Base-by-base conservation (phyloP, 2,113 vertebrate genomes). In the Tragelaphus strepsiceros region DNA sequence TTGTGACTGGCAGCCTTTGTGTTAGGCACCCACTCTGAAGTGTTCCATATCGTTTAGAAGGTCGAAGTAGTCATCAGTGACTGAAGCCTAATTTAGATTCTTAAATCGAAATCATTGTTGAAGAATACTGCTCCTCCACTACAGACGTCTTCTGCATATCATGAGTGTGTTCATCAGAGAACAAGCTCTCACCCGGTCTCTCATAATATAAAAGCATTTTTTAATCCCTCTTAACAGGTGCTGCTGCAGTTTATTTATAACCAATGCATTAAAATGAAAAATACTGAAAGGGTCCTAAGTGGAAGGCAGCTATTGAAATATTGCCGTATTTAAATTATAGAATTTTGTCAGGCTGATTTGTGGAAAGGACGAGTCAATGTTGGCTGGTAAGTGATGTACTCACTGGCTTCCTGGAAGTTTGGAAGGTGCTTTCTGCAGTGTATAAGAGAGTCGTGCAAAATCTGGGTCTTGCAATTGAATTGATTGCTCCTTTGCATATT, bases 161-260 rank as follows among this genome's bases (percentile, higher is more conserved):
- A 74, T 89, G 96, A 97, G 97, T 51, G 95, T 92, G 90, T 91
- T 97, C 96, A 92, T 85, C 96, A 91, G 90, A 89, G 88, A 94
- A 94, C 82, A 96, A 85, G 87, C 96, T 91, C 97, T 98, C 97
- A 98, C 92, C 90, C 21, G 6, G 96, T 94, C 90, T 97, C 96
- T 98, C 94, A 81, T 96, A 92, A 92, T 82, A 92, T 67, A 97
- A 98, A 98, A 97, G 91, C 64, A 1, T 86, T 96, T 92, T 96
- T 97, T 92, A 97, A 97, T 97, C 95, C 98, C 91, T 96, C 90
- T 93, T 97, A 98, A 98, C 97, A 97, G 96, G 88, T 97, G 89
- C 97, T 97, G 97, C 97, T 3, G 71, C 74, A 74, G 95, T 97
- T 98, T 98, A 98, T 98, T 98, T 98, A 98, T 98, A 98, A 97